Conservation (phyloP, 2,797 vertebrate genomes). For the Loriculus beryllinus region DNA sequence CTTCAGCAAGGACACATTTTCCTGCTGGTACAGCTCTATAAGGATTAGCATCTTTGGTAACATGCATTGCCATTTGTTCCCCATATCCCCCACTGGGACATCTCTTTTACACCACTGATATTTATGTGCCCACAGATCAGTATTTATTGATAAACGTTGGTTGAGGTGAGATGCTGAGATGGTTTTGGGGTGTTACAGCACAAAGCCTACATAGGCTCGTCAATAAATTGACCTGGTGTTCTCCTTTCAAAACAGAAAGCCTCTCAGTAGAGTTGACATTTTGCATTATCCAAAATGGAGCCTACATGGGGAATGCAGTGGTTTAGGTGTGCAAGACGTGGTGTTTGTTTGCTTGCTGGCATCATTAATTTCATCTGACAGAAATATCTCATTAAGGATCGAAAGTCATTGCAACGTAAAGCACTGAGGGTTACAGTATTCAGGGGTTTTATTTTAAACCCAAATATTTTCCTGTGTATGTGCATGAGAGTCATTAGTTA, state of each 20-base stretch:
- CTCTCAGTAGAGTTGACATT: not conserved
- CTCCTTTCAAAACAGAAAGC: not conserved
- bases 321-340: not conserved
- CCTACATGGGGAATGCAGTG: rapidly evolving
- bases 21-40: not conserved
- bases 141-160: not conserved
- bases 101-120: not conserved
- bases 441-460: slow-evolving; percentile 1
- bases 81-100: not conserved
- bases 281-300: not conserved
- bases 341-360: not conserved
- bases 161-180: not conserved
- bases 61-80: not conserved
- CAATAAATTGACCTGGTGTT: not conserved
- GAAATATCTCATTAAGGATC: not conserved
- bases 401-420: not conserved
- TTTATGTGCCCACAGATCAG: rapidly evolving
- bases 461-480: slow-evolving; percentile 27
- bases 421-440: not conserved
- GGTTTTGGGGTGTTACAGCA: not conserved
- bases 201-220: not conserved
- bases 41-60: not conserved
- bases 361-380: not conserved
- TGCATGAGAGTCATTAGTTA: not conserved
- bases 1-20: not conserved